These are phyloP conservation scores for Drosophila eugracilis DNA, from an alignment of 1,140 invertebrate genomes.

Conservation along the genomic window DNA sequence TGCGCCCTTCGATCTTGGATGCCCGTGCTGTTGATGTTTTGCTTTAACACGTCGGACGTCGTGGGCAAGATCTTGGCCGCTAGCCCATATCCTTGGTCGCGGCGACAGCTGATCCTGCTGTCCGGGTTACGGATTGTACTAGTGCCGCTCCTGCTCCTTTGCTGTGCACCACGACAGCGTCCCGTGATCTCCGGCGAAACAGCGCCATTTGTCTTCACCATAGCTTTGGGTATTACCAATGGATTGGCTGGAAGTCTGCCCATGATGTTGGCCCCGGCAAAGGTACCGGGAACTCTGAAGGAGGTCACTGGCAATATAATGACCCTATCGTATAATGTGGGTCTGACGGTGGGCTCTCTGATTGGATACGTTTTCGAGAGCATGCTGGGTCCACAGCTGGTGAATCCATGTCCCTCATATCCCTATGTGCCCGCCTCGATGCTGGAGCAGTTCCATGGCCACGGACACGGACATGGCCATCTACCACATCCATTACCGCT, in stretches of 20 bases:
- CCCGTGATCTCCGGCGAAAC: slow-evolving; percentile 90
- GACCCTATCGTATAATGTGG: slow-evolving; percentile 95
- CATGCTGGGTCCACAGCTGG: slow-evolving; percentile 88
- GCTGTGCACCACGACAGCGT: slow-evolving; percentile 89
- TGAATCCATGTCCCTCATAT: slow-evolving; percentile 84
- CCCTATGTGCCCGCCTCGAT: slow-evolving; percentile 63
- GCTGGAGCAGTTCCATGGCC: slow-evolving; percentile 53
- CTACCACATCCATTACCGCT: slow-evolving; percentile 51
- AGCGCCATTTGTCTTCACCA: slow-evolving; percentile 88
- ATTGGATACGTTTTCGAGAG: slow-evolving; percentile 93
- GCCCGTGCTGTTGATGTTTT: slow-evolving; percentile 95
- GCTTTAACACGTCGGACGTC: slow-evolving; percentile 94
- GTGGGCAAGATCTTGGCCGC: slow-evolving; percentile 94
- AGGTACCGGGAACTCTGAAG: slow-evolving; percentile 91
- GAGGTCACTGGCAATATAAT: slow-evolving; percentile 96
- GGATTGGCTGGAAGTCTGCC: slow-evolving; percentile 95
- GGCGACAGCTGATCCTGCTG: slow-evolving; percentile 89
- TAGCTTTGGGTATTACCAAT: slow-evolving; percentile 93
- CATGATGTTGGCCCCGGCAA: slow-evolving; percentile 94
- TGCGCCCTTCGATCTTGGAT: slow-evolving; percentile 94
- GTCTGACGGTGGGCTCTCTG: slow-evolving; percentile 92
- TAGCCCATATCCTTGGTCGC: slow-evolving; percentile 92
- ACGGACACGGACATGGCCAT: slow-evolving; percentile 37
- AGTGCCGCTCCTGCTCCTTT: slow-evolving; percentile 92
- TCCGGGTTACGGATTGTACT: slow-evolving; percentile 89